Evolutionary conservation across 2,888 invertebrate species (phyloP).

Genomic region (Hemithea aestivaria): DNA sequence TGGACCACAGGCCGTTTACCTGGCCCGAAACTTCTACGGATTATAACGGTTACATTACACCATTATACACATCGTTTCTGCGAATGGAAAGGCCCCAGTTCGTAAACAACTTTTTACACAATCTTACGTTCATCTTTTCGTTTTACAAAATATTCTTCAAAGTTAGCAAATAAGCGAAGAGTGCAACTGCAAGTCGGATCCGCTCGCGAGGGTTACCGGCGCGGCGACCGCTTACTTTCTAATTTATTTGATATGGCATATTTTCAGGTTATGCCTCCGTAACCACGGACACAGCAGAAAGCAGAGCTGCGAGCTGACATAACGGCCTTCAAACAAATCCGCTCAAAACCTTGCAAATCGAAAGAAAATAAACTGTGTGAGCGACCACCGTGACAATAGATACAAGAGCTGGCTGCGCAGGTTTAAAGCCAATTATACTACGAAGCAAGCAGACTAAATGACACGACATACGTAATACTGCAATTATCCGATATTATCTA

Average conservation of each 20-base stretch:
- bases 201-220: constrained; percentile 5
- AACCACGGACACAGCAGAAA: constrained; percentile 25
- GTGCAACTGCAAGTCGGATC: background rate
- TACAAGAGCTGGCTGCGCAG: background rate
- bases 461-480: no score
- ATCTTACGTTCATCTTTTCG: background rate
- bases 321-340: constrained; percentile 34
- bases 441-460: no score
- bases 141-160: constrained; percentile 2
- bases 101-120: background rate
- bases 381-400: constrained; percentile 1
- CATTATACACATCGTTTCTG: constrained; percentile 26
- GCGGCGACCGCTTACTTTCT: constrained; percentile 33
- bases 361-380: constrained; percentile 1
- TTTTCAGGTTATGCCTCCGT: constrained; percentile 25
- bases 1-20: constrained; percentile 22
- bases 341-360: constrained; percentile 6
- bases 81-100: constrained; percentile 2
- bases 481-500: no score
- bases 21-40: constrained; percentile 11
- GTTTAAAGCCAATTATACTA: no score
- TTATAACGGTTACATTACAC: constrained; percentile 27
- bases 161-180: background rate
- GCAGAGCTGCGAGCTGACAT: constrained; percentile 26
- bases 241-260: constrained; percentile 33